Conservation (phyloP, 2,113 vertebrate genomes). For the Oostethus manadensis region DNA sequence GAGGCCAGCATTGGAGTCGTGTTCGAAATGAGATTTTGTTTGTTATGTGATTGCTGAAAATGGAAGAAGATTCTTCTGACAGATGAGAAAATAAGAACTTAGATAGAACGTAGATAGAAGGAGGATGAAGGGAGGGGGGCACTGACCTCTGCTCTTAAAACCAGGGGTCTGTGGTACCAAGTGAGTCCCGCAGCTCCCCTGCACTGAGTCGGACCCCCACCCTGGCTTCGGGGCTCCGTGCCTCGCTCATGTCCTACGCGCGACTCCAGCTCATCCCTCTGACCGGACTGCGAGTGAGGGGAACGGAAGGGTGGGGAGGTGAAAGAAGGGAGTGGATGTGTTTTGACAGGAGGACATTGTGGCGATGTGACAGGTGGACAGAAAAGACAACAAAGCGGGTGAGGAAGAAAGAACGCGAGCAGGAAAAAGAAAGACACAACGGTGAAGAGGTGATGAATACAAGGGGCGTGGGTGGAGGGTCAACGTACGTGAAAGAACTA, state of each 20-base stretch:
- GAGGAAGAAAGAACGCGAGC: slow-evolving; percentile 33
- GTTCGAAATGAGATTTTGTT: too few species aligned
- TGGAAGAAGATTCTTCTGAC: not conserved
- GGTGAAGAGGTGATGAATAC: slow-evolving; percentile 60
- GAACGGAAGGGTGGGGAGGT: slow-evolving; percentile 3
- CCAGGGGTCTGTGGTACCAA: slow-evolving; percentile 84
- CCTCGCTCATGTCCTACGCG: slow-evolving; percentile 82
- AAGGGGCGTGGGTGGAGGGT: slow-evolving; percentile 22
- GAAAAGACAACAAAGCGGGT: slow-evolving; percentile 74
- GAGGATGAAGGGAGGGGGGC: slow-evolving; percentile 48
- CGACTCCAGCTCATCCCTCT: slow-evolving; percentile 95
- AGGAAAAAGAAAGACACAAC: slow-evolving; percentile 64
- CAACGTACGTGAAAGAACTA: slow-evolving; percentile 7
- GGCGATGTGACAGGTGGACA: slow-evolving; percentile 59
- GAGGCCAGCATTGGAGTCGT: too few species aligned
- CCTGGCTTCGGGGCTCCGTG: slow-evolving; percentile 78
- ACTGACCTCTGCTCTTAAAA: slow-evolving; percentile 94
- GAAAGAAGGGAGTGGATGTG: slow-evolving; percentile 12
- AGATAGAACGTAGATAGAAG: slow-evolving; percentile 20
- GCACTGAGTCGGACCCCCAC: slow-evolving; percentile 75
- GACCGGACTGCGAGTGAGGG: slow-evolving; percentile 86
- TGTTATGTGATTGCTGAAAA: too few species aligned
- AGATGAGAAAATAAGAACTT: not conserved
- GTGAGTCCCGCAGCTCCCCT: slow-evolving; percentile 83
- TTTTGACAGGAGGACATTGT: slow-evolving; percentile 19